phyloP scores from a whole-genome alignment of 2,888 invertebrate species.

The Nezara viridula region DNA sequence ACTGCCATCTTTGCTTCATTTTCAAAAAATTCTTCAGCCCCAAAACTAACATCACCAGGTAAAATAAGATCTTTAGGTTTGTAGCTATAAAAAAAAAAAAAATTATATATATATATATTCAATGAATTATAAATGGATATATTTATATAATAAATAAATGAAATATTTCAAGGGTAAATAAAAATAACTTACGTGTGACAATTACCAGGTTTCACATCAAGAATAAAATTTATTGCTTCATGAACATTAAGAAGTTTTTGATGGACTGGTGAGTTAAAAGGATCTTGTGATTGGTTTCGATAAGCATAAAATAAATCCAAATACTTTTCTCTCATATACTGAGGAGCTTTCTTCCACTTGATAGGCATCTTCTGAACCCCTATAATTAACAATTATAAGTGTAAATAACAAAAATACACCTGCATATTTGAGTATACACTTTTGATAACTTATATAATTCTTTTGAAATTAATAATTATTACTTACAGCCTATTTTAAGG shows the following conservation, averaged over 20 bases:
- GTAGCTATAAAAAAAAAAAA: conserved; percentile 71
- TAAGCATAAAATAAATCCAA: conserved; percentile 82
- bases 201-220: conserved; percentile 76
- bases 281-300: conserved; percentile 69
- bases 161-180: no score
- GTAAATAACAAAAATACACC: background rate
- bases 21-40: conserved; percentile 89
- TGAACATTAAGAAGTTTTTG: conserved; percentile 73
- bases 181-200: conserved; percentile 73
- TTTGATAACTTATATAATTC: no score
- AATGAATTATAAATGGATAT: no score
- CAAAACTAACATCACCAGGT: conserved; percentile 89
- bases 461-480: background rate
- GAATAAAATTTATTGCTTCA: conserved; percentile 82
- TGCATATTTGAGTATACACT: no score
- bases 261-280: conserved; percentile 52
- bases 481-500: conserved; percentile 90
- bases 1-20: conserved; percentile 97
- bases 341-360: conserved; percentile 82
- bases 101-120: no score
- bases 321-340: conserved; percentile 80
- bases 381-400: conserved; percentile 69
- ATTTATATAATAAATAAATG: no score
- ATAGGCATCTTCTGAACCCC: conserved; percentile 90
- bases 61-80: conserved; percentile 81